Evolutionary conservation across 2,888 invertebrate genomes (phyloP), one percentile per base, ranked within the genome.

Genomic region (Hetaerina titia): DNA sequence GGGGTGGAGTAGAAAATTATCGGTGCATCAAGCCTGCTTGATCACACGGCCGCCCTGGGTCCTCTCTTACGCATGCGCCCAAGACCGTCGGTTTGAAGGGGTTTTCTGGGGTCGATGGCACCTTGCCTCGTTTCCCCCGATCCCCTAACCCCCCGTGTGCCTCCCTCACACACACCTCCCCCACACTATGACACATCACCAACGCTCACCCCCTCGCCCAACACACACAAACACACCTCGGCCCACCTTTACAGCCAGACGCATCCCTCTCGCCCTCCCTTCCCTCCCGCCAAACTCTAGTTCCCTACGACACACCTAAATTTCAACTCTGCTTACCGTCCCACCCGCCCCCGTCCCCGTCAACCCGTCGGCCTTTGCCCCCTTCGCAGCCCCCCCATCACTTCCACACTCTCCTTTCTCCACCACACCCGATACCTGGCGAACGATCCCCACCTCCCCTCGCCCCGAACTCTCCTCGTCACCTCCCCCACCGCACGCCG

Each of bases 21-120:
- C 92, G 92, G 92, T 92, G 92, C 92, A 92, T 92, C 81, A 74
- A 45, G 92, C 56, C 92, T 60, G 92, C 92, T 56, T 57, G 92
- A 92, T 92, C 92, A 92, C 92, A 92, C 69, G 56, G 69, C 64
- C 69, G 22, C n/a, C 89, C 88, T 31, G 17, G 8, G 25, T 45
- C 56, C 56, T 45, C 22, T 15, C 69, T 69, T 56, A 69, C 92
- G 92, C 92, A 92, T 92, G 92, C 92, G 64, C 92, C 92, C 45
- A 13, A 60, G 69, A 74, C 90, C 90, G 19, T 31, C 11, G 60
- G 90, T 69, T 90, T 90, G 90, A 90, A 90, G 90, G 90, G 90
- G 90, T 90, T 69, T 63, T 64, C 64, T 2, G 69, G 92, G 92
- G 92, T 92, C 92, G 92, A 92, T 92, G 92, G 69, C 92, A 92